Conservation (phyloP, 53 echinoderm and acorn worm genomes). For the Paelopatides confundens region DNA sequence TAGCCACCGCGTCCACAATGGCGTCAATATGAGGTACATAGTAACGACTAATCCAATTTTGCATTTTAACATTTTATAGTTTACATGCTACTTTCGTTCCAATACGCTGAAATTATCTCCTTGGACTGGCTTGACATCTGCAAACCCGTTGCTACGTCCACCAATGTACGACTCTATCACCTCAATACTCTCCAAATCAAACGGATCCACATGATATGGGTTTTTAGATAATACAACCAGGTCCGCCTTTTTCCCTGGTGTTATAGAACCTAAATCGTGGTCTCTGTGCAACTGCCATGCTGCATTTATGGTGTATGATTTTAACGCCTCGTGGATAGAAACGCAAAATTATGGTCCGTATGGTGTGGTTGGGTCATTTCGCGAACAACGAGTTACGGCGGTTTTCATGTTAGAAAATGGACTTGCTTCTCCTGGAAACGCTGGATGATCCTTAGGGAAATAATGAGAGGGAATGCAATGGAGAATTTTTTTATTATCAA, state of each 20-base stretch:
- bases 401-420: conserved; percentile 68
- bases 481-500: too few species aligned
- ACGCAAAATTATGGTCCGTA: conserved; percentile 63
- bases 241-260: conserved; percentile 64
- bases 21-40: too few species aligned
- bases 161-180: conserved; percentile 62
- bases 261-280: conserved; percentile 56
- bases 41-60: too few species aligned
- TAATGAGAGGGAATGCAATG: too few species aligned
- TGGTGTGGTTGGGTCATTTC: conserved; percentile 53
- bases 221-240: conserved; percentile 50
- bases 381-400: conserved; percentile 56
- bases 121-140: not conserved
- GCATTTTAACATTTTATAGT: too few species aligned
- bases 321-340: conserved; percentile 61
- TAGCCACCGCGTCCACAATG: too few species aligned
- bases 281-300: conserved; percentile 69
- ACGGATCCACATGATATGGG: conserved; percentile 54
- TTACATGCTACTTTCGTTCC: too few species aligned
- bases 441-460: conserved; percentile 58
- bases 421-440: conserved; percentile 59
- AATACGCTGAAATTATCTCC: not conserved
- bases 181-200: conserved; percentile 53
- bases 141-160: conserved; percentile 61
- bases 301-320: conserved; percentile 67